phyloP scores from a whole-genome alignment of 2,113 vertebrate species.

The Enhydra lutris region DNA sequence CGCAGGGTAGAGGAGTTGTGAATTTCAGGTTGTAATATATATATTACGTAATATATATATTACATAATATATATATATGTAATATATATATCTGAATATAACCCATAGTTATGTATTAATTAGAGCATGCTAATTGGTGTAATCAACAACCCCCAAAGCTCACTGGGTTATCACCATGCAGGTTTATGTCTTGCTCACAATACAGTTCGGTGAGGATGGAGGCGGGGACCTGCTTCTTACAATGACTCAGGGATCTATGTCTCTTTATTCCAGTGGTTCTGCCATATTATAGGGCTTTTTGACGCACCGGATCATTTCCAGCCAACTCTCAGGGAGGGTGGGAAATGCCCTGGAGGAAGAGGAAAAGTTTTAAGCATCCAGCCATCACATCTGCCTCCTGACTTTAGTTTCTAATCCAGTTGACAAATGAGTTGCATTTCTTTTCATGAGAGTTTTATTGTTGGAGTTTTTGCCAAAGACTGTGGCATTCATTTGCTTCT shows the following conservation, averaged over 20 bases:
- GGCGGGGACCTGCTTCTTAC: neutral
- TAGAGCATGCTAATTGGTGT: neutral
- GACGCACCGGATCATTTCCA: neutral
- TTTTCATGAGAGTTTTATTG: constrained; percentile 43
- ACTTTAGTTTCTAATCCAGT: constrained; percentile 71
- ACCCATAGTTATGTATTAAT: constrained; percentile 62
- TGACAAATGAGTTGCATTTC: constrained; percentile 76
- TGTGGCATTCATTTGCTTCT: constrained; percentile 9
- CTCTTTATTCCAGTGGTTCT: neutral
- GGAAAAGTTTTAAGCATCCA: constrained; percentile 10
- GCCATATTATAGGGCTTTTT: neutral
- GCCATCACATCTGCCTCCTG: constrained; percentile 59
- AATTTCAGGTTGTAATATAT: constrained; percentile 20
- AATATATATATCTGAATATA: too few relatives aligned
- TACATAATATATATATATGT: too few relatives aligned
- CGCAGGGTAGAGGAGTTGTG: neutral
- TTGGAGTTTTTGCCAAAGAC: constrained; percentile 25
- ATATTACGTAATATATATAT: too few relatives aligned
- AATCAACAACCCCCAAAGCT: neutral
- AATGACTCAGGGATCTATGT: neutral
- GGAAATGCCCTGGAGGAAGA: neutral
- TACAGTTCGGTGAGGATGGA: neutral
- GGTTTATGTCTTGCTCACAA: neutral
- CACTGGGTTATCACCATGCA: neutral
- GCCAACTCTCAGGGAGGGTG: neutral